Conservation (phyloP, 2,113 vertebrate species). For the Puffinus mauretanicus region DNA sequence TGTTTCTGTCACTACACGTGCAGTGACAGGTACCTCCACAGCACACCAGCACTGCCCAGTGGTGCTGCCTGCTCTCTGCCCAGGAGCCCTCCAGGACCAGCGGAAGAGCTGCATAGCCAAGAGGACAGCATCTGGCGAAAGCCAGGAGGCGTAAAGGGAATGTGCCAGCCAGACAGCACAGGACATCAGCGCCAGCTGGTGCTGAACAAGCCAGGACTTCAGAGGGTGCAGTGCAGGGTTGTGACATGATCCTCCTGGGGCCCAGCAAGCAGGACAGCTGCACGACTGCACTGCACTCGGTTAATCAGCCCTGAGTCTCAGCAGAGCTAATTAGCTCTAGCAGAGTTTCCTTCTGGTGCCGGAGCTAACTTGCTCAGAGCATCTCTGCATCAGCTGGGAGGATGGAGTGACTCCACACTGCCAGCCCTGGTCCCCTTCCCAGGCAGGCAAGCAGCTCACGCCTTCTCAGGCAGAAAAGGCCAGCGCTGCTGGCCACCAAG, state of each 20-base stretch:
- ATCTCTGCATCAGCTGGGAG: background rate
- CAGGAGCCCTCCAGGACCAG: background rate
- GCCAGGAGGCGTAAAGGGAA: background rate
- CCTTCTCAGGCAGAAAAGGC: background rate
- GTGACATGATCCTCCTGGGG: background rate
- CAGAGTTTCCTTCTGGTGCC: background rate
- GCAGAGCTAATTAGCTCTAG: background rate
- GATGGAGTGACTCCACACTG: background rate
- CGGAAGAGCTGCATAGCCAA: background rate
- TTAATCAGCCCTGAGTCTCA: background rate
- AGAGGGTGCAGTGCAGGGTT: rapidly evolving
- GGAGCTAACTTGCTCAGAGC: background rate
- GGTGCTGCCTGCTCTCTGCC: background rate
- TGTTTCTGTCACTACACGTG: no score
- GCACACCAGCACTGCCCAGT: background rate
- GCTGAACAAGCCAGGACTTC: background rate
- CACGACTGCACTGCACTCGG: rapidly evolving
- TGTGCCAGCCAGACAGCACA: rapidly evolving
- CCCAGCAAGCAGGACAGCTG: background rate
- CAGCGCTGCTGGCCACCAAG: rapidly evolving
- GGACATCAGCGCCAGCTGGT: rapidly evolving
- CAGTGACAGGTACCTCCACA: background rate
- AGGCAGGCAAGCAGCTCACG: background rate
- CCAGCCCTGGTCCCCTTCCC: background rate
- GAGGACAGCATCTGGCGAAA: background rate